Evolutionary conservation across 2,113 vertebrate genomes (phyloP).

Genomic region (Petroica traversi): DNA sequence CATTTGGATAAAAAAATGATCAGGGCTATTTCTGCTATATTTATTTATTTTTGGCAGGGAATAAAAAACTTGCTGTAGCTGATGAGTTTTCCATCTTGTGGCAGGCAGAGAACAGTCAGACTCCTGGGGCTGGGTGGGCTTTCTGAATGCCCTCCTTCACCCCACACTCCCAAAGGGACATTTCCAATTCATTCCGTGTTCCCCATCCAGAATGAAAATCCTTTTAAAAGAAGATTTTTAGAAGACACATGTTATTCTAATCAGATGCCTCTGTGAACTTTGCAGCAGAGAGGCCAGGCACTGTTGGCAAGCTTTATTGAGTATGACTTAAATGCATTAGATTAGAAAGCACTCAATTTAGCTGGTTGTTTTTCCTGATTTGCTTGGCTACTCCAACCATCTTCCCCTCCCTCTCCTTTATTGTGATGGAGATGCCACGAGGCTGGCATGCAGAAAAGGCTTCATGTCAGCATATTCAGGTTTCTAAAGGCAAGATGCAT

Average conservation of each 20-base stretch:
- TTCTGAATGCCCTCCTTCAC: background rate
- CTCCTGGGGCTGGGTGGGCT: background rate
- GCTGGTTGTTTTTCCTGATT: slow-evolving; percentile 56
- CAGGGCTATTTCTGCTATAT: background rate
- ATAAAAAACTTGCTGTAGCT: background rate
- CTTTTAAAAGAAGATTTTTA: slow-evolving; percentile 22
- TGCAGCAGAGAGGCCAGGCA: background rate
- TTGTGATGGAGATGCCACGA: background rate
- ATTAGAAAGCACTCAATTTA: slow-evolving; percentile 65
- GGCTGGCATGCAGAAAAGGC: slow-evolving; percentile 40
- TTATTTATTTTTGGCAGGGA: background rate
- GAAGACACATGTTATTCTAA: background rate
- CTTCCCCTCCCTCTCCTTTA: background rate
- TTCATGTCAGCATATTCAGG: background rate
- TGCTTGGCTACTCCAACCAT: slow-evolving; percentile 12
- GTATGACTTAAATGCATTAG: slow-evolving; percentile 63
- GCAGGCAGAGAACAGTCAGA: background rate
- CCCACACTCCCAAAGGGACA: background rate
- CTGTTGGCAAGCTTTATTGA: slow-evolving; percentile 44
- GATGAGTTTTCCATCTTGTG: background rate
- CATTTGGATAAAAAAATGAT: background rate
- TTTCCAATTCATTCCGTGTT: background rate
- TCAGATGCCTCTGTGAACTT: slow-evolving; percentile 35
- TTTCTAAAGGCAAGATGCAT: background rate
- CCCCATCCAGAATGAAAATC: background rate